Conservation (phyloP, 2,888 invertebrate genomes). For the Amphimallon solstitiale region DNA sequence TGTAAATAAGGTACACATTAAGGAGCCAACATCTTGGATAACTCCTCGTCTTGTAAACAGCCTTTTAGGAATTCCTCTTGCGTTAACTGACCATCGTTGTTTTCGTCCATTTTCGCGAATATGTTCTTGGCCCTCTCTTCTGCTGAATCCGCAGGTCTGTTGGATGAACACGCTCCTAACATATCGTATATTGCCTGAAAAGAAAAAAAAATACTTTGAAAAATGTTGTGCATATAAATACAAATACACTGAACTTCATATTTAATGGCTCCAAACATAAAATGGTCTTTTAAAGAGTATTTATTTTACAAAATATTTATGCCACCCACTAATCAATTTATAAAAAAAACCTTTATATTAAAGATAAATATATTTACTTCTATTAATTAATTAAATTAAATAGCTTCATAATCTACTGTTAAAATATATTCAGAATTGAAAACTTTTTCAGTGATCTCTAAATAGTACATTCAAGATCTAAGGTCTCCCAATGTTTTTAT, state of each 20-base stretch:
- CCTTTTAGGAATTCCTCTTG: slow-evolving; percentile 98
- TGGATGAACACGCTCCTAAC: slow-evolving; percentile 97
- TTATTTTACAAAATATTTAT: not conserved
- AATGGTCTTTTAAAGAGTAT: not conserved
- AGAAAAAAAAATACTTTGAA: slow-evolving; percentile 42
- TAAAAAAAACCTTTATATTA: too few species aligned
- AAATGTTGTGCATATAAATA: not conserved
- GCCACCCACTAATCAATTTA: too few species aligned
- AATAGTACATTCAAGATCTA: too few species aligned
- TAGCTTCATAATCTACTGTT: too few species aligned
- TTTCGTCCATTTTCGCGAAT: slow-evolving; percentile 99
- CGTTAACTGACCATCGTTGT: slow-evolving; percentile 97
- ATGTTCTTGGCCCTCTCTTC: slow-evolving; percentile 98
- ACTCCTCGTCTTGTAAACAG: slow-evolving; percentile 95
- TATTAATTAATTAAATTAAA: too few species aligned
- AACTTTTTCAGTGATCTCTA: too few species aligned
- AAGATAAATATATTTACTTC: too few species aligned
- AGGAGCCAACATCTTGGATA: slow-evolving; percentile 94
- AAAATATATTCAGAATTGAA: too few species aligned
- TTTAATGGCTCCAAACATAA: too few species aligned
- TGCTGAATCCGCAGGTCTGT: slow-evolving; percentile 94
- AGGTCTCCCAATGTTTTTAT: too few species aligned
- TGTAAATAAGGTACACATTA: slow-evolving; percentile 66
- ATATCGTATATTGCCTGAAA: slow-evolving; percentile 99
- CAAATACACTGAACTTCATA: not conserved